These are phyloP conservation scores for Monochamus saltuarius DNA, from an alignment of 1,140 invertebrate genomes.

Conservation along the genomic window DNA sequence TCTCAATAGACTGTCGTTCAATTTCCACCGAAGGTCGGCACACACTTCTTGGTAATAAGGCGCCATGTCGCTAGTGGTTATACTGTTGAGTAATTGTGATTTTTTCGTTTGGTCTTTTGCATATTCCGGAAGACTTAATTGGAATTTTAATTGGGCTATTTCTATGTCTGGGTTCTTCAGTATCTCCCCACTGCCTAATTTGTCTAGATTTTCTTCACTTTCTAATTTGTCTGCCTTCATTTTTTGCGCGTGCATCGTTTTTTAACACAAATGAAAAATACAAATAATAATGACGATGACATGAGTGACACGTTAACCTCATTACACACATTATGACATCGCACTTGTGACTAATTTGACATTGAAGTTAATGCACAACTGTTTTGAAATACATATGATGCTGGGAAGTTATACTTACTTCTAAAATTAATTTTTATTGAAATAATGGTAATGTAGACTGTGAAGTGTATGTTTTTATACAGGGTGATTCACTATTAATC, in stretches of 20 bases:
- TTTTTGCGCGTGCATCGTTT: neutral
- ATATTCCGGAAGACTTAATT: constrained; percentile 67
- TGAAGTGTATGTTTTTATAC: too few relatives aligned
- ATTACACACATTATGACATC: too few relatives aligned
- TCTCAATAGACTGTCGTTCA: constrained; percentile 71
- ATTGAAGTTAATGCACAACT: too few relatives aligned
- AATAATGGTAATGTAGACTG: too few relatives aligned
- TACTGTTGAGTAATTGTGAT: constrained; percentile 71
- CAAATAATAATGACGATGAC: neutral
- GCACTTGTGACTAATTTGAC: too few relatives aligned
- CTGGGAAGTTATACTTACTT: too few relatives aligned
- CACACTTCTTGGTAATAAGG: constrained; percentile 92
- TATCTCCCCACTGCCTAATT: constrained; percentile 2
- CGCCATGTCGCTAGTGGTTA: constrained; percentile 86
- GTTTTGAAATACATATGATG: too few relatives aligned
- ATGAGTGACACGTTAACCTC: too few relatives aligned
- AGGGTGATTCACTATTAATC: too few relatives aligned
- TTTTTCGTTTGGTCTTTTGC: constrained; percentile 62
- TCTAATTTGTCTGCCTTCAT: neutral
- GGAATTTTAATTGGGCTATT: constrained; percentile 69
- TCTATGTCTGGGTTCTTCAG: constrained; percentile 33
- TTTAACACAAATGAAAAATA: neutral
- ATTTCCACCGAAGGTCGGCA: constrained; percentile 72
- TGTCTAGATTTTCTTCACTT: neutral
- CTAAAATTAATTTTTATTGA: too few relatives aligned